These are phyloP conservation scores for Chloroceryle inda DNA, from an alignment of 2,797 vertebrate species.

Conservation along the genomic window DNA sequence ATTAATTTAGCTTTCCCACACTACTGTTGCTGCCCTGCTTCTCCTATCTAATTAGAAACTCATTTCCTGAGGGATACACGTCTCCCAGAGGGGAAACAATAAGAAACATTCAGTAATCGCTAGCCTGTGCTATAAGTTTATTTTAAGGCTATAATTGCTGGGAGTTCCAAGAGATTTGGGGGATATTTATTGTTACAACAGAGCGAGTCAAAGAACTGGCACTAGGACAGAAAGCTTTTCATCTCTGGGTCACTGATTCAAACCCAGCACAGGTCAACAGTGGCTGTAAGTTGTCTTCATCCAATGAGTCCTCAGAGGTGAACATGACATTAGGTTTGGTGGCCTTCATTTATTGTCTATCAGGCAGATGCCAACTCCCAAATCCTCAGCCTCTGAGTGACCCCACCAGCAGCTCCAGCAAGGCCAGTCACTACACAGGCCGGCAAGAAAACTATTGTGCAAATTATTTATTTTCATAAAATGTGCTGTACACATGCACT, in stretches of 20 bases:
- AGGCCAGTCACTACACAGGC: neutral
- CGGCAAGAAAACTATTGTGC: neutral
- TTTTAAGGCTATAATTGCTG: slow-evolving; percentile 60
- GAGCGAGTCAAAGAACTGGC: neutral
- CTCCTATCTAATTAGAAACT: slow-evolving; percentile 61
- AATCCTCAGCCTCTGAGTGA: neutral
- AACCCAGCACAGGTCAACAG: slow-evolving; percentile 4
- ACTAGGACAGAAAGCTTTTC: slow-evolving; percentile 26
- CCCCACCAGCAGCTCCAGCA: neutral
- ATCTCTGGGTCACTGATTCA: neutral
- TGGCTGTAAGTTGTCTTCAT: neutral
- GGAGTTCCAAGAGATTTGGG: slow-evolving; percentile 40
- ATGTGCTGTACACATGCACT: neutral
- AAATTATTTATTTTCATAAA: neutral
- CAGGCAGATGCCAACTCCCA: neutral
- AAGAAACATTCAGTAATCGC: slow-evolving; percentile 50
- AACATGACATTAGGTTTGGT: neutral
- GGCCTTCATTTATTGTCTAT: neutral
- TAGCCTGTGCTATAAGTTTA: slow-evolving; percentile 58
- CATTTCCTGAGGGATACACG: slow-evolving; percentile 70
- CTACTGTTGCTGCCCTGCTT: slow-evolving; percentile 35
- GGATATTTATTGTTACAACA: slow-evolving; percentile 65
- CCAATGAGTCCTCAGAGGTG: neutral
- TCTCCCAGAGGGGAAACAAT: slow-evolving; percentile 63
- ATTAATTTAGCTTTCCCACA: slow-evolving; percentile 67